phyloP scores from a whole-genome alignment of 2,113 vertebrate genomes.

The Excalfactoria chinensis region DNA sequence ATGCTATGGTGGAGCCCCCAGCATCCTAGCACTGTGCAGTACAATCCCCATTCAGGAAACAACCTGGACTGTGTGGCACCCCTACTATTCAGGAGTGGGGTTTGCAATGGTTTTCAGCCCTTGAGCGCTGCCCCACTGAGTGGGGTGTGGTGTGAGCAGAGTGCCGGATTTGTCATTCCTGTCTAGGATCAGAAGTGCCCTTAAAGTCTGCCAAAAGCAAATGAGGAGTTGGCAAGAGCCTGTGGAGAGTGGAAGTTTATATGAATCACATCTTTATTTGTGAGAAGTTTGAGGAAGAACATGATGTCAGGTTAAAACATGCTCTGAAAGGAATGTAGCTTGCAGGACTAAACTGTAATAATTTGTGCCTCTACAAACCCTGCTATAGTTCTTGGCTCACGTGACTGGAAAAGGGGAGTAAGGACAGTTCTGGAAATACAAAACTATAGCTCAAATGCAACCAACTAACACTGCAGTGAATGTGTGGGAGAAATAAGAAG shows the following conservation, averaged over 20 bases:
- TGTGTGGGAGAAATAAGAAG: background rate
- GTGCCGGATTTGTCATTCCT: background rate
- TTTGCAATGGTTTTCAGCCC: background rate
- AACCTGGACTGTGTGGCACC: background rate
- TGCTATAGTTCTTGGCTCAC: conserved; percentile 41
- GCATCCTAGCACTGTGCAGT: background rate
- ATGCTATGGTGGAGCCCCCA: background rate
- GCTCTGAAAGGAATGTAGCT: conserved; percentile 62
- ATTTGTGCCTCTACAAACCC: conserved; percentile 23
- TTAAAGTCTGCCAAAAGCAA: conserved; percentile 54
- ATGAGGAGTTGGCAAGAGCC: conserved; percentile 45
- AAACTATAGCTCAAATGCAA: background rate
- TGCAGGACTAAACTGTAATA: conserved; percentile 61
- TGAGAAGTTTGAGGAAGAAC: conserved; percentile 67
- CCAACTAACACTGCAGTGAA: background rate
- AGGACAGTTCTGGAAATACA: conserved; percentile 54
- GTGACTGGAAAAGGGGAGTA: conserved; percentile 49
- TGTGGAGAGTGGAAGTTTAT: conserved; percentile 51
- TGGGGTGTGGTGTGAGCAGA: background rate
- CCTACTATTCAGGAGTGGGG: background rate
- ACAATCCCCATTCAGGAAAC: background rate
- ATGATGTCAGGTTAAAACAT: conserved; percentile 70
- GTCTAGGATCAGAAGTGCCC: conserved; percentile 11
- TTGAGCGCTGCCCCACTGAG: background rate
- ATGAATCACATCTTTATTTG: conserved; percentile 66